Base-by-base conservation (phyloP, 2,113 vertebrate genomes). In the Oreocharis arfaki region DNA sequence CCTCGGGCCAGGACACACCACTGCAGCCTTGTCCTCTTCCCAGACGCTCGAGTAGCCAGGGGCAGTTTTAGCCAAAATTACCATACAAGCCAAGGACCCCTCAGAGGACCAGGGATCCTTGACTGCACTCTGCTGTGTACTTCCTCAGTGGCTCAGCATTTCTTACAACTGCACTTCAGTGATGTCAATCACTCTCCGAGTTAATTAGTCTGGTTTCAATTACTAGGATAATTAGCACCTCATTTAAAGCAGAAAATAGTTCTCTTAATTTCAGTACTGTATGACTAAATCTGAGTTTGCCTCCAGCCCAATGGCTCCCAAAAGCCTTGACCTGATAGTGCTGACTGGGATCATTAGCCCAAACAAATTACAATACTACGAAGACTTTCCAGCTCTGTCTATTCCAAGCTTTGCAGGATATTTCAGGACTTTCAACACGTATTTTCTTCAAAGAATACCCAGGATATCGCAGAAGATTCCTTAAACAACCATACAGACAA, bases 211-310 rank as follows among this genome's bases (percentile, higher is more conserved):
- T 47, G 37, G 8, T 71, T 89, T 64, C 46, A 77, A 41, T 91
- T 87, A 93, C 35, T 26, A 57, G 55, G 41, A 57, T 76, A 90
- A 86, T 93, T 90, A 80, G 69, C 28, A 67, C 28, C 60, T 75
- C 32, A 65, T 84, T 97, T 84, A 71, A 91, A 93, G 70, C 26
- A 88, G 49, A 85, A 83, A 88, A 61, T 44, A 41, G 22, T 85
- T 87, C 56, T 68, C 16, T 85, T 91, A 8, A 53, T 79, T 90
- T 69, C 78, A 53, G 37, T 57, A 16, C 55, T 65, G 8, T 37
- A 39, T 39, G 42, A 84, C 21, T 77, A 73, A 88, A 94, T 69
- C 42, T 55, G 70, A 70, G 7, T n/a, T 88, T 85, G 65, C 42
- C 70, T 93, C 44, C 75, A 76, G 71, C 44, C 8, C 49, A 60